Percentiles rank a stretch among this genome's conserved stretches.
These are phyloP conservation scores for Hybos culiciformis DNA, from an alignment of 2,888 invertebrate genomes.

Conservation along the genomic window DNA sequence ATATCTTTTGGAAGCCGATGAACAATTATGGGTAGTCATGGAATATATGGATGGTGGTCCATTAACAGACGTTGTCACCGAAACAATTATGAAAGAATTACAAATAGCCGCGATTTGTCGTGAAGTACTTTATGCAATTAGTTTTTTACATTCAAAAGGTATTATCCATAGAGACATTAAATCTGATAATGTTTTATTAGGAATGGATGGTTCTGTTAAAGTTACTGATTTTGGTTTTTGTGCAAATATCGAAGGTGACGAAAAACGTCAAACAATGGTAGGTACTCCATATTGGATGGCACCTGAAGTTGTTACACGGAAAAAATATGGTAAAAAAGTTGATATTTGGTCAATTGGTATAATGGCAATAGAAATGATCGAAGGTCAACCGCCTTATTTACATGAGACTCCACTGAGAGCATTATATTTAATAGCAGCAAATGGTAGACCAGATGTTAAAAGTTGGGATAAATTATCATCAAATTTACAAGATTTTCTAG, in stretches of 20 bases:
- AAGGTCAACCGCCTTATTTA: slow-evolving; percentile 93
- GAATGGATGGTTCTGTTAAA: slow-evolving; percentile 84
- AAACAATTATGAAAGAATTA: slow-evolving; percentile 91
- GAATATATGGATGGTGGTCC: slow-evolving; percentile 91
- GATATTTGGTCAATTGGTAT: slow-evolving; percentile 96
- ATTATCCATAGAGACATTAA: slow-evolving; percentile 94
- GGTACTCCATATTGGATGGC: slow-evolving; percentile 99
- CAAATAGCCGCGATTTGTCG: slow-evolving; percentile 92
- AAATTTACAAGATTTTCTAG: slow-evolving; percentile 67
- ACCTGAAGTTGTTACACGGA: slow-evolving; percentile 83
- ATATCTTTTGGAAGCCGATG: slow-evolving; percentile 76
- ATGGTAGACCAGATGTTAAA: slow-evolving; percentile 83
- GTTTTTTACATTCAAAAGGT: slow-evolving; percentile 77
- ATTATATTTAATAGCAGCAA: slow-evolving; percentile 87
- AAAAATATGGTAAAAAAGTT: slow-evolving; percentile 86
- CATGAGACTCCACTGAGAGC: slow-evolving; percentile 87
- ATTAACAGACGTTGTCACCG: slow-evolving; percentile 91
- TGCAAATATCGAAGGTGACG: slow-evolving; percentile 87
- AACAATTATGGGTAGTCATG: slow-evolving; percentile 95
- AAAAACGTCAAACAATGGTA: slow-evolving; percentile 93
- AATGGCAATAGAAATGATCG: slow-evolving; percentile 90
- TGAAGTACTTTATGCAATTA: slow-evolving; percentile 77
- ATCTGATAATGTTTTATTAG: slow-evolving; percentile 90
- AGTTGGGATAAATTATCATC: slow-evolving; percentile 66
- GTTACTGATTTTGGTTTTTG: slow-evolving; percentile 97